A percentile compares a stretch with the other conserved stretches of the same genome.
These are phyloP conservation scores for Rhabdophis nuchalis DNA, from an alignment of 2,797 vertebrate genomes.

Conservation along the genomic window DNA sequence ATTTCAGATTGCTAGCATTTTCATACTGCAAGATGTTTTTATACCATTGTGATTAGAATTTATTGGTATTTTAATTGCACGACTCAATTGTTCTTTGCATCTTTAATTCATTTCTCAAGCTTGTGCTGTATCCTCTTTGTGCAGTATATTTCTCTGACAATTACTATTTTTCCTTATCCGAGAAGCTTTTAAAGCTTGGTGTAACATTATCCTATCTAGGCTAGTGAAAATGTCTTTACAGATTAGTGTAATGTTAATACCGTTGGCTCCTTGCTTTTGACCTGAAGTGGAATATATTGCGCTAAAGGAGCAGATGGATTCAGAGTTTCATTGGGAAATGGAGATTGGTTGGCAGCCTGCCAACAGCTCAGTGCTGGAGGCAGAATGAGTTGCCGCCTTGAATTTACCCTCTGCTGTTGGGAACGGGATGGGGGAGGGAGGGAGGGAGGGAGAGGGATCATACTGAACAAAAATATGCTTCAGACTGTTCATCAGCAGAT, in stretches of 20 bases:
- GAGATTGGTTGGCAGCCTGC: conserved; percentile 73
- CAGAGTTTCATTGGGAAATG: conserved; percentile 63
- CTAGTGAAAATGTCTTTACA: conserved; percentile 79
- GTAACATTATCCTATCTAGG: conserved; percentile 78
- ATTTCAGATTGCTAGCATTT: conserved; percentile 20
- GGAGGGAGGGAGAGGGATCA: conserved; percentile 20
- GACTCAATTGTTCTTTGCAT: conserved; percentile 45
- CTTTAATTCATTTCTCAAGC: conserved; percentile 31
- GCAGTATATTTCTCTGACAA: conserved; percentile 61
- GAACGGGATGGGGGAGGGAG: background rate
- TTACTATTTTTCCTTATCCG: conserved; percentile 68
- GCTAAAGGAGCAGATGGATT: conserved; percentile 75
- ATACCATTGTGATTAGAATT: conserved; percentile 23
- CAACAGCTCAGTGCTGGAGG: conserved; percentile 56
- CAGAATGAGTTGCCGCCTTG: conserved; percentile 30
- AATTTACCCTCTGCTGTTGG: conserved; percentile 42
- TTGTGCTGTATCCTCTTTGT: conserved; percentile 51
- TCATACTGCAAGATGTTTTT: conserved; percentile 20
- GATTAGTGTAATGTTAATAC: conserved; percentile 81
- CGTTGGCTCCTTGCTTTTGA: conserved; percentile 75
- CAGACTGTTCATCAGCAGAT: conserved; percentile 36
- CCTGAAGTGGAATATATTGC: conserved; percentile 76
- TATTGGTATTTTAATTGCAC: conserved; percentile 48
- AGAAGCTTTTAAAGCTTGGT: conserved; percentile 71
- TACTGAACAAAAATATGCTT: conserved; percentile 41